Evolutionary conservation across 1,140 invertebrate species (phyloP), one percentile per base, ranked within the genome.

Genomic region (Zaprionus vittiger): DNA sequence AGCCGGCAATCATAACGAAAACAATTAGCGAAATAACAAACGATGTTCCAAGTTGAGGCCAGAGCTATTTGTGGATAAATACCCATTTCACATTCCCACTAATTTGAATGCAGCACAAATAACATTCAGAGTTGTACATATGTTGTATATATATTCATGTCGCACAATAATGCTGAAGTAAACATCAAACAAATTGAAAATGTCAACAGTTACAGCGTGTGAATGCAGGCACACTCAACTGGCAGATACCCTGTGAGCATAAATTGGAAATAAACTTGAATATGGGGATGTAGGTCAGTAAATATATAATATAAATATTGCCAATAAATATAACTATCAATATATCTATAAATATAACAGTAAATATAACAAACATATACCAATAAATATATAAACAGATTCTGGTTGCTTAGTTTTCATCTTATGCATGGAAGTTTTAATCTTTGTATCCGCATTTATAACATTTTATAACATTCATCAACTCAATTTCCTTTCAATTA

Each of bases 51-150:
- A n/a, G n/a, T 71, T 26, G n/a, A 5, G 22, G 6, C 31, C 7
- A 60, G 34, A 65, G 12, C 55, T 49, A 66, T 59, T 69, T 69
- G 31, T 17, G 14, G 49, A 7, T 57, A 47, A 73, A 62, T 56
- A 77, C 34, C 49, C 63, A 56, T 62, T 67, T 63, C 57, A 38
- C 24, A 77, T 77, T 67, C 20, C 54, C 56, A 62, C 57, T 73
- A 73, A 77, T 77, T 73, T 31, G 17, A 34, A 62, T 67, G 70
- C 70, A 73, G 20, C 9, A 22, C 47, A 52, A 52, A 52, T 6
- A 24, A 14, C 4, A 22, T 0, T 11, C 47, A 9, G 6, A 22
- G 14, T 26, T 54, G 31, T 20, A 34, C 1, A 28, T 22, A 12
- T 26, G 20, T 56, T 20, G 6, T 61, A 38, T 47, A 38, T 41